Evolutionary conservation across 2,797 vertebrate species (phyloP).

Genomic region (Cephalopachus bancanus): DNA sequence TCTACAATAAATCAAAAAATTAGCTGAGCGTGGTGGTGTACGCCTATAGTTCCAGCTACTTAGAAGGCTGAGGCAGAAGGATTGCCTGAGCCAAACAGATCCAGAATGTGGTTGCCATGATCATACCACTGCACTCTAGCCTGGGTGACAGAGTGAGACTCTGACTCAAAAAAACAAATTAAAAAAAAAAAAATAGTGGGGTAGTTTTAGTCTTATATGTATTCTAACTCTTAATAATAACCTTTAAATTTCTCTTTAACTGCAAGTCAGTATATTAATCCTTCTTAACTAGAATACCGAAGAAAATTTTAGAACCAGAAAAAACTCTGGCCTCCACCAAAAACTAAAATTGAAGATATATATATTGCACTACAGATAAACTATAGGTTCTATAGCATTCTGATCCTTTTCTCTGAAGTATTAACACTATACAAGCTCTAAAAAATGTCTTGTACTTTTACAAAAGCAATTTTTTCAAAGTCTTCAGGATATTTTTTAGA

Average conservation of each 20-base stretch:
- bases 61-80: neutral
- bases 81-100: neutral
- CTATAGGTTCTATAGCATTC: neutral
- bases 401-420: constrained; percentile 21
- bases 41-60: neutral
- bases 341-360: constrained; percentile 56
- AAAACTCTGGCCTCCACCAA: constrained; percentile 42
- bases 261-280: neutral
- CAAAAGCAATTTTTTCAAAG: neutral
- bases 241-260: neutral
- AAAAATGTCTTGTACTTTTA: neutral
- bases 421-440: neutral
- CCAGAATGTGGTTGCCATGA: neutral
- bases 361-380: neutral
- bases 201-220: neutral
- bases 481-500: neutral
- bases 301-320: constrained; percentile 36
- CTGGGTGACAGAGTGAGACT: neutral
- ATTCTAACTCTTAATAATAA: constrained; percentile 35
- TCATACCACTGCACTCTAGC: neutral
- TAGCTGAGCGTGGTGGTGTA: neutral
- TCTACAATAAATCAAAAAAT: neutral
- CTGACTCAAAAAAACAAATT: neutral
- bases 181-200: neutral
- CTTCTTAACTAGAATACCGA: constrained; percentile 28